A percentile compares a stretch with the other conserved stretches of the same genome.
Evolutionary conservation across 1,140 invertebrate species (phyloP).

Genomic region (Drosophila busckii): DNA sequence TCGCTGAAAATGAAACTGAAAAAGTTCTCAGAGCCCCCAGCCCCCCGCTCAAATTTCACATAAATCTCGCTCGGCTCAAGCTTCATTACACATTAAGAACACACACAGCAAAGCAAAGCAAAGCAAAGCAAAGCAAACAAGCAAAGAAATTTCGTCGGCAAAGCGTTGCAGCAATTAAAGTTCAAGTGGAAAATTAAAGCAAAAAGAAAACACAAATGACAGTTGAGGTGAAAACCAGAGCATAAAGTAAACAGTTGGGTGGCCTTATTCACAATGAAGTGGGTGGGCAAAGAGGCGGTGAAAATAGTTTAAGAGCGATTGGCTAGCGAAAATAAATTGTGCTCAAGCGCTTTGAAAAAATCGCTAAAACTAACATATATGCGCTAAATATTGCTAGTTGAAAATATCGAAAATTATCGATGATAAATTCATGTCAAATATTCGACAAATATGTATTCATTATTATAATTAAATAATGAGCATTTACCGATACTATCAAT

Average conservation of each 20-base stretch:
- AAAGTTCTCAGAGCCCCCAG: conserved; percentile 55
- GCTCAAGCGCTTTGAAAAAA: too few relatives aligned
- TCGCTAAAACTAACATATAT: too few relatives aligned
- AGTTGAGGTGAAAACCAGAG: conserved; percentile 44
- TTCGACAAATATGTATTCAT: too few relatives aligned
- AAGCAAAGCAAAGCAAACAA: conserved; percentile 17
- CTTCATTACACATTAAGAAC: conserved; percentile 37
- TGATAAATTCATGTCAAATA: too few relatives aligned
- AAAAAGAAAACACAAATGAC: conserved; percentile 24
- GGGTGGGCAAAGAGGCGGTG: too few relatives aligned
- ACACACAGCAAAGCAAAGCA: conserved; percentile 8
- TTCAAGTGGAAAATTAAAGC: conserved; percentile 19
- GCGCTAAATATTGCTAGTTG: too few relatives aligned
- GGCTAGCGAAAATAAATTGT: too few relatives aligned
- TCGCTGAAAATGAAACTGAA: conserved; percentile 61
- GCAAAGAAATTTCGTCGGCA: conserved; percentile 24
- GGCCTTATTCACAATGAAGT: conserved; percentile 1
- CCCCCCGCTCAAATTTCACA: conserved; percentile 18
- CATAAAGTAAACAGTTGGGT: conserved; percentile 26
- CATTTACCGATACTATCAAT: too few relatives aligned
- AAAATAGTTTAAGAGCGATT: too few relatives aligned
- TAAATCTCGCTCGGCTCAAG: conserved; percentile 11
- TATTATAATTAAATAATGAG: too few relatives aligned
- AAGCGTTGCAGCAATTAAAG: conserved; percentile 36
- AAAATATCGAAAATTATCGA: too few relatives aligned